Evolutionary conservation across 2,888 invertebrate genomes (phyloP).

Genomic region (Machimus rusticus): DNA sequence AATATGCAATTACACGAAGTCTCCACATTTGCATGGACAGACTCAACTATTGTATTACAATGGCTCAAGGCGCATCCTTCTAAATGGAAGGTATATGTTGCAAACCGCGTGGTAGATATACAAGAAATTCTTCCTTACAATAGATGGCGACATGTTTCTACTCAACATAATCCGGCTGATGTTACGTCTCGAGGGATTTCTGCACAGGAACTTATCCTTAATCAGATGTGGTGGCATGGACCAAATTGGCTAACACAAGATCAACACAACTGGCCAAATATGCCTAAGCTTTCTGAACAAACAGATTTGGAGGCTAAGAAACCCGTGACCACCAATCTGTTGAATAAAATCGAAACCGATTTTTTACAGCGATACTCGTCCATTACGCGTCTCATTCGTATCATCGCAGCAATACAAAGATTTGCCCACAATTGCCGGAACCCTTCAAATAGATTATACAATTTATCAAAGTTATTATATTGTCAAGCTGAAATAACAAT

Average conservation of each 20-base stretch:
- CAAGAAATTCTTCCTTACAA: not conserved
- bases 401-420: not conserved
- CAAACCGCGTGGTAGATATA: not conserved
- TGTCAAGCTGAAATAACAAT: not conserved
- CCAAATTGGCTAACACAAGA: not conserved
- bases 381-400: not conserved
- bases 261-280: not conserved
- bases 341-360: not conserved
- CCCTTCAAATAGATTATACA: not conserved
- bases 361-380: not conserved
- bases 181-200: not conserved
- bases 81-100: not conserved
- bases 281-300: not conserved
- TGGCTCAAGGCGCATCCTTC: not conserved
- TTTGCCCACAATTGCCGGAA: not conserved
- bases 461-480: not conserved
- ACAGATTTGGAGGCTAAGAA: not conserved
- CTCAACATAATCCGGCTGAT: not conserved
- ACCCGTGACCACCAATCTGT: not conserved
- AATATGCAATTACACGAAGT: not conserved
- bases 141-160: not conserved
- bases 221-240: not conserved
- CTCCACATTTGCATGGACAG: not conserved
- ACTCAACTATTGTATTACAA: not conserved
- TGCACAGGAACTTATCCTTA: not conserved